A percentile compares a stretch with the other conserved stretches of the same genome.
phyloP scores from a whole-genome alignment of 2,888 invertebrate species.

The Drosophila seclusa region DNA sequence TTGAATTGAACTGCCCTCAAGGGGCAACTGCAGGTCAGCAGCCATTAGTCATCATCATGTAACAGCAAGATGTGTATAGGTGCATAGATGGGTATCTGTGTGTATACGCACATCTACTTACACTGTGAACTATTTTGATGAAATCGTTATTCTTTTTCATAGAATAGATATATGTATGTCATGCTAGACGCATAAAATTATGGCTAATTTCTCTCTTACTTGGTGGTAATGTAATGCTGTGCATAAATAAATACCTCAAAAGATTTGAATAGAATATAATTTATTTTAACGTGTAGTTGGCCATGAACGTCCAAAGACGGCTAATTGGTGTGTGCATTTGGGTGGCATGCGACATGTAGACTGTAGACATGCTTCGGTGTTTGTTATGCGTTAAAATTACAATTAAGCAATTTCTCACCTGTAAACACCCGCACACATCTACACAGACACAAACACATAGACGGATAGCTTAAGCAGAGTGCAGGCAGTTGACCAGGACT shows the following conservation, averaged over 20 bases:
- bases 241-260: too few relatives aligned
- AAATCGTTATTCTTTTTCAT: background rate
- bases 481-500: conserved; percentile 43
- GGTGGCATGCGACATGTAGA: conserved; percentile 7
- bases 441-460: conserved; percentile 9
- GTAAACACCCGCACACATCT: conserved; percentile 50
- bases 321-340: conserved; percentile 14
- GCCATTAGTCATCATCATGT: conserved; percentile 56
- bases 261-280: too few relatives aligned
- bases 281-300: conserved; percentile 8
- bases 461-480: conserved; percentile 9
- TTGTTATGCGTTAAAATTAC: conserved; percentile 74
- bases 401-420: conserved; percentile 81
- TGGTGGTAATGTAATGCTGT: too few relatives aligned
- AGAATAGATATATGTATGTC: background rate
- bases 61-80: conserved; percentile 17
- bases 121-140: background rate
- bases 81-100: background rate
- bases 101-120: background rate
- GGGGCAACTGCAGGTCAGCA: conserved; percentile 49
- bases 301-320: conserved; percentile 37
- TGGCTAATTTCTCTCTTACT: background rate
- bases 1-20: conserved; percentile 68
- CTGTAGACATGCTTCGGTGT: conserved; percentile 26
- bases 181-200: background rate